phyloP scores from a whole-genome alignment of 2,113 vertebrate species.

The Anas platyrhynchos region DNA sequence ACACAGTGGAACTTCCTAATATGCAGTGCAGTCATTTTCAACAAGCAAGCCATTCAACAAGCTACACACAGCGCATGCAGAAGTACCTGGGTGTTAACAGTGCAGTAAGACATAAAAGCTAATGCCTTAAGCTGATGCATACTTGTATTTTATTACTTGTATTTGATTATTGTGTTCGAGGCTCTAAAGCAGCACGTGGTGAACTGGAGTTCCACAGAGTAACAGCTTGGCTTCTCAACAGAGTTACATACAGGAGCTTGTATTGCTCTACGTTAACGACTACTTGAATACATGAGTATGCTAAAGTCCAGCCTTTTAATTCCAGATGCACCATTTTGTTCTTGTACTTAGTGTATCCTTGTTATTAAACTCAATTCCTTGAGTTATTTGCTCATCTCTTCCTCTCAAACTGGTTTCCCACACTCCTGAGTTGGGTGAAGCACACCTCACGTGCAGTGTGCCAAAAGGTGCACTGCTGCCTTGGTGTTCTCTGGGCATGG shows the following conservation, averaged over 20 bases:
- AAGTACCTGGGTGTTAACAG: neutral
- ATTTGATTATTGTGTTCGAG: neutral
- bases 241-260: neutral
- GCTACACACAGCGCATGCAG: neutral
- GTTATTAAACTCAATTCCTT: neutral
- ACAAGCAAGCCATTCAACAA: neutral
- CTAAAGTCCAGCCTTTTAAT: constrained; percentile 4
- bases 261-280: neutral
- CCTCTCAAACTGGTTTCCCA: neutral
- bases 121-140: neutral
- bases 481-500: constrained; percentile 11
- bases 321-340: constrained; percentile 72
- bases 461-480: neutral
- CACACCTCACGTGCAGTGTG: neutral
- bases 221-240: neutral
- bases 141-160: neutral
- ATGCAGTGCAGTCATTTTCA: neutral
- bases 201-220: neutral
- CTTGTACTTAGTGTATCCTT: constrained; percentile 12
- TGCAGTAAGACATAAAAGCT: neutral
- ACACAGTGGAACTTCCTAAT: neutral
- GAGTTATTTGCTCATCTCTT: neutral
- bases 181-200: neutral
- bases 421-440: neutral
- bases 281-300: neutral